Evolutionary conservation across 2,888 invertebrate genomes (phyloP).

Genomic region (Cheiracanthium punctorium): DNA sequence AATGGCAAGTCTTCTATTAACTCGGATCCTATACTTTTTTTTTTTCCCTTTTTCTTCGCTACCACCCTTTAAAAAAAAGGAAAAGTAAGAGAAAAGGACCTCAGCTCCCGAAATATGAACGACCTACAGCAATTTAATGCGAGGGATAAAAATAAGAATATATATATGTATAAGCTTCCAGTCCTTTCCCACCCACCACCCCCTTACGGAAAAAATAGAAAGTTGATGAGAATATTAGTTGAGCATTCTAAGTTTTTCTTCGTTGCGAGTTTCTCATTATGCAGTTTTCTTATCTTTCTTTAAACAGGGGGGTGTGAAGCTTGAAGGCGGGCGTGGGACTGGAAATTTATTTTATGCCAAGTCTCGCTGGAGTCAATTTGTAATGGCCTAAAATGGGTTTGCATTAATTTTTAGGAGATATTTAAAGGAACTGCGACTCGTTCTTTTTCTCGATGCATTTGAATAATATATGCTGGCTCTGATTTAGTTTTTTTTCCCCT

Average conservation of each 20-base stretch:
- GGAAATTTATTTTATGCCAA: constrained; percentile 16
- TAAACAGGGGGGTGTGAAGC: not conserved
- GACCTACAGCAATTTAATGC: constrained; percentile 62
- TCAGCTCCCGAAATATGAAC: constrained; percentile 45
- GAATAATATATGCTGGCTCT: constrained; percentile 10
- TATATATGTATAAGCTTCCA: not conserved
- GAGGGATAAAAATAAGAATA: constrained; percentile 12
- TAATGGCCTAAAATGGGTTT: not conserved
- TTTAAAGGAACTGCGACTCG: not conserved
- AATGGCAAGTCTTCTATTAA: constrained; percentile 66
- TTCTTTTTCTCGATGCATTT: not conserved
- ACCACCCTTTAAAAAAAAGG: not conserved
- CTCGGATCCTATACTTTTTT: constrained; percentile 16
- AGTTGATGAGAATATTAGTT: constrained; percentile 42
- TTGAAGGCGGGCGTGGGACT: not conserved
- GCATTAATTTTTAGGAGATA: constrained; percentile 17
- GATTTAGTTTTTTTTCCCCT: not conserved
- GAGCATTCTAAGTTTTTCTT: not conserved
- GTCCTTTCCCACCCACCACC: no score
- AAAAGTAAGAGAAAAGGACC: not conserved
- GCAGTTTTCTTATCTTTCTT: constrained; percentile 14
- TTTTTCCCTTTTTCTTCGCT: not conserved
- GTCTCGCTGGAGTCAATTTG: constrained; percentile 1
- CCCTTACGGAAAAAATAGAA: constrained; percentile 9
- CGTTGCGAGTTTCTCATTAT: constrained; percentile 21